Conservation (phyloP, 2,888 invertebrate species). For the Salticus scenicus region DNA sequence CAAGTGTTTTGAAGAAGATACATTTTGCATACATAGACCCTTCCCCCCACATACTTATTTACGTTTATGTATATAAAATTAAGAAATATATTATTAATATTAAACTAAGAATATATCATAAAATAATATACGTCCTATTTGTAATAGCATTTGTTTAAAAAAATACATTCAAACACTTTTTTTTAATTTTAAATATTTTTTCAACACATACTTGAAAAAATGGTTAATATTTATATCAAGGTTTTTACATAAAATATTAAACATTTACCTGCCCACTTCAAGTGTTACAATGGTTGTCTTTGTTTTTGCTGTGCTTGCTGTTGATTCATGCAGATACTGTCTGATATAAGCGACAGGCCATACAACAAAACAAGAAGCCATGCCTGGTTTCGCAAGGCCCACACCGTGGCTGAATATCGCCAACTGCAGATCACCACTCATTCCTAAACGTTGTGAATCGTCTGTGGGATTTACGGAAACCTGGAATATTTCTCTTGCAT, state of each 20-base stretch:
- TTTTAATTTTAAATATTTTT: background rate
- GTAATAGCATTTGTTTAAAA: no score
- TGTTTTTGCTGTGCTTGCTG: constrained; percentile 33
- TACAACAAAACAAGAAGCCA: constrained; percentile 67
- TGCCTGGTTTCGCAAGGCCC: constrained; percentile 64
- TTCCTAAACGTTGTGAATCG: constrained; percentile 61
- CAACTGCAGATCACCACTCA: constrained; percentile 66
- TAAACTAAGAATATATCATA: no score
- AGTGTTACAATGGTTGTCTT: constrained; percentile 67
- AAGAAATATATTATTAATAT: no score
- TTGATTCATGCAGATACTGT: constrained; percentile 69
- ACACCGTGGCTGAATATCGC: constrained; percentile 70
- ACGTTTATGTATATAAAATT: no score
- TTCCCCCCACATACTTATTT: no score
- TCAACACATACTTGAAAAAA: background rate
- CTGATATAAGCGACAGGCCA: constrained; percentile 71
- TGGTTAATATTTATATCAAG: no score
- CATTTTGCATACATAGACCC: no score
- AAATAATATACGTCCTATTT: no score
- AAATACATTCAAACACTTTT: no score
- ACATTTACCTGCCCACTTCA: constrained; percentile 71
- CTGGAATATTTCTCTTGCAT: constrained; percentile 63
- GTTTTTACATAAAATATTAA: background rate
- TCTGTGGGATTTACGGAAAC: constrained; percentile 67
- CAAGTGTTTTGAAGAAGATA: no score